A percentile compares a stretch with the other conserved stretches of the same genome.
Conservation (phyloP, 2,113 vertebrate genomes). For the Onychostruthus taczanowskii region DNA sequence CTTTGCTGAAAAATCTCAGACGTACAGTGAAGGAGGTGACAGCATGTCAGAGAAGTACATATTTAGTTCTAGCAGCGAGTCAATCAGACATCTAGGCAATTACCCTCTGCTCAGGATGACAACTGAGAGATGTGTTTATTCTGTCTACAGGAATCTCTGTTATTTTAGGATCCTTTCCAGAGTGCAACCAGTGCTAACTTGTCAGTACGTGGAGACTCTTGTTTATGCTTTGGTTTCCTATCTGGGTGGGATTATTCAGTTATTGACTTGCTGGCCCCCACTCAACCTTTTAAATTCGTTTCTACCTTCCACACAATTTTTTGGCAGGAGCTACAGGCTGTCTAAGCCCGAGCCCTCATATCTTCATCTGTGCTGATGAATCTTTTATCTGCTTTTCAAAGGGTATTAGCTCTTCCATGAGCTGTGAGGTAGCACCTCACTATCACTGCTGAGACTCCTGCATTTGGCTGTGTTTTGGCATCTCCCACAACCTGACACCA, state of each 20-base stretch:
- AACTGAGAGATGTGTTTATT: conserved; percentile 67
- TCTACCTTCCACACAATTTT: conserved; percentile 50
- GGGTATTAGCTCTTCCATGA: neutral
- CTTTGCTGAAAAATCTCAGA: conserved; percentile 38
- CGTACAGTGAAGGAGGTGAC: neutral
- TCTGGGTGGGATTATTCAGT: conserved; percentile 69
- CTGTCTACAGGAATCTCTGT: conserved; percentile 65
- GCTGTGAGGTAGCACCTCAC: neutral
- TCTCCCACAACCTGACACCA: neutral
- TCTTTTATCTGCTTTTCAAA: conserved; percentile 56
- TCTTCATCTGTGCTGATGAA: conserved; percentile 62
- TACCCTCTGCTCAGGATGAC: conserved; percentile 59
- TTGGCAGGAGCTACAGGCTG: conserved; percentile 50
- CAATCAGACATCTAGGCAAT: conserved; percentile 66
- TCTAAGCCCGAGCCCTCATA: conserved; percentile 35
- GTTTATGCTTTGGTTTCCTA: conserved; percentile 65
- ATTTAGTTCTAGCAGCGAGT: conserved; percentile 55
- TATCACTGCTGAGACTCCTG: neutral
- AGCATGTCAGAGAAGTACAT: conserved; percentile 51
- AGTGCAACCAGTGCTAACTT: conserved; percentile 60
- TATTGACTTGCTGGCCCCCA: conserved; percentile 64
- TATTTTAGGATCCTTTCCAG: conserved; percentile 66
- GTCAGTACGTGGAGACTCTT: conserved; percentile 60
- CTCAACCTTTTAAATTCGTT: conserved; percentile 64
- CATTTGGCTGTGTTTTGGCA: neutral